These are phyloP conservation scores for Macrotus californicus DNA, from an alignment of 2,113 vertebrate species.

Conservation along the genomic window DNA sequence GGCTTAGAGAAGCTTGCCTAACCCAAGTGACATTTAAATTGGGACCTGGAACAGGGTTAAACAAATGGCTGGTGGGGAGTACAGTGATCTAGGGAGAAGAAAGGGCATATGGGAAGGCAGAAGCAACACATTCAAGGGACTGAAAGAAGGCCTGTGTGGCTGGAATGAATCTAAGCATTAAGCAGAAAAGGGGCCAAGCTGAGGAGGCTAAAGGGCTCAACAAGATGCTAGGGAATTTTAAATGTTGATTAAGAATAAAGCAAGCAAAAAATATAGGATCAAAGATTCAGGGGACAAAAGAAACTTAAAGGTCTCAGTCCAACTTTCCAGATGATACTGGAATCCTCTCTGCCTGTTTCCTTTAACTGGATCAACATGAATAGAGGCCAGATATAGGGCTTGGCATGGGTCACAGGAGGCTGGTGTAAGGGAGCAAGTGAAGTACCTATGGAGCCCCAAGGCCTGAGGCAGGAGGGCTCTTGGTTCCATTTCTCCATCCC, in stretches of 20 bases:
- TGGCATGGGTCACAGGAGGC: neutral
- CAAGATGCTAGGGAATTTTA: neutral
- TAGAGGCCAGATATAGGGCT: neutral
- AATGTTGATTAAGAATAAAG: neutral
- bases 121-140: conserved; percentile 12
- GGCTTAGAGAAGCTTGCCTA: neutral
- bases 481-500: neutral
- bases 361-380: neutral
- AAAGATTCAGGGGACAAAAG: neutral
- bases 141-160: neutral
- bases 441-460: neutral
- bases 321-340: neutral
- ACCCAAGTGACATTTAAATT: neutral
- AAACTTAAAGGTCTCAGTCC: conserved; percentile 9
- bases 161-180: neutral
- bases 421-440: neutral
- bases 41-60: neutral
- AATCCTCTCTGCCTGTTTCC: neutral
- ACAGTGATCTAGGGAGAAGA: neutral
- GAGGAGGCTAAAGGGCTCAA: neutral
- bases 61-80: neutral
- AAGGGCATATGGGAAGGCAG: neutral
- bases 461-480: neutral
- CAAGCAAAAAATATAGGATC: neutral
- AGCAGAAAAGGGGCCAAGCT: neutral